These are phyloP conservation scores for Periophthalmus magnuspinnatus DNA, from an alignment of 2,797 vertebrate genomes.

Conservation along the genomic window DNA sequence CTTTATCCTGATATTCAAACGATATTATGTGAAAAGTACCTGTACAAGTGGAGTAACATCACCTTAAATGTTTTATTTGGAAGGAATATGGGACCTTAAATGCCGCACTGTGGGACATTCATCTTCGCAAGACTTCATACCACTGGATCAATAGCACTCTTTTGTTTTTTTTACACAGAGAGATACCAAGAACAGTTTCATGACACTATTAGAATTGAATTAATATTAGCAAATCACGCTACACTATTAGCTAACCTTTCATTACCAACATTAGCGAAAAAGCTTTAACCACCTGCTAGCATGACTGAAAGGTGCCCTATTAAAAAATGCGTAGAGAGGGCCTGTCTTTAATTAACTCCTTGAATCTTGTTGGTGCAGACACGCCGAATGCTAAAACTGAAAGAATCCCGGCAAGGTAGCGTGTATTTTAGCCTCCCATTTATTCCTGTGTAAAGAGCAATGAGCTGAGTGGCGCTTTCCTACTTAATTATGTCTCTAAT, in stretches of 20 bases:
- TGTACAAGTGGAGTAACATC: no score
- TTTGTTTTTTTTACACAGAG: not conserved
- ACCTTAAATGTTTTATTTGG: no score
- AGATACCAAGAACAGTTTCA: not conserved
- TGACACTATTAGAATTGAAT: not conserved
- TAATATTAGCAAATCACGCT: not conserved
- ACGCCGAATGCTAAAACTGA: slow-evolving; percentile 15
- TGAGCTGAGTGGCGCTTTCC: slow-evolving; percentile 65
- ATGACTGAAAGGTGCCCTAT: not conserved
- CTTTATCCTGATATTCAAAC: no score
- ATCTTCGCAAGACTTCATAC: no score
- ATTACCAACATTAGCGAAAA: not conserved
- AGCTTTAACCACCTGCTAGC: not conserved
- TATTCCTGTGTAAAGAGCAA: slow-evolving; percentile 56
- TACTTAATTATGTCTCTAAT: slow-evolving; percentile 80
- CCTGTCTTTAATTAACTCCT: not conserved
- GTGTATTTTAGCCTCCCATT: slow-evolving; percentile 54
- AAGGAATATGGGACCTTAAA: no score
- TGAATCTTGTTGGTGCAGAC: slow-evolving; percentile 16
- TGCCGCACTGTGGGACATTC: no score
- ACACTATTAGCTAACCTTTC: no score
- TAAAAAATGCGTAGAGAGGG: not conserved
- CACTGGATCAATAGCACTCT: no score
- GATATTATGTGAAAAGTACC: no score
- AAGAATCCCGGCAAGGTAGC: slow-evolving; percentile 52